Conservation (phyloP, 2,113 vertebrate genomes). For the Prietella phreatophila region DNA sequence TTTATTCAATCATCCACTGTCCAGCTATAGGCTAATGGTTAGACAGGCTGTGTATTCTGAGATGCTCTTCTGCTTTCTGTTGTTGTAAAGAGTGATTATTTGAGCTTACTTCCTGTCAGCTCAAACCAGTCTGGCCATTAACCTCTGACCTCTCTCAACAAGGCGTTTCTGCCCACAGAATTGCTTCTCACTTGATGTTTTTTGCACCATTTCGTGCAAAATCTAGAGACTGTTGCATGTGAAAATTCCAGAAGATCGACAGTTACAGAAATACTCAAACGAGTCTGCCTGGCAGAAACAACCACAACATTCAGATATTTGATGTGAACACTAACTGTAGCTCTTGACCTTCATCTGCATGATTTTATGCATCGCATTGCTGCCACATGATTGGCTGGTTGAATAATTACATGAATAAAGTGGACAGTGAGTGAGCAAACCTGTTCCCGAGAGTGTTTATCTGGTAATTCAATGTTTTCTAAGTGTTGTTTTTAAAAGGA, state of each 20-base stretch:
- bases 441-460: background rate
- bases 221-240: background rate
- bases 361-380: background rate
- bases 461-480: background rate
- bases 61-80: background rate
- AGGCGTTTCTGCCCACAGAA: background rate
- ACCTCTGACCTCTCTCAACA: background rate
- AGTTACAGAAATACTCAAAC: background rate
- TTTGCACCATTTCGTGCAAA: background rate
- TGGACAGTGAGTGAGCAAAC: background rate
- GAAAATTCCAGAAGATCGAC: background rate
- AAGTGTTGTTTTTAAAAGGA: too few relatives aligned
- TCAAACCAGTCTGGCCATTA: background rate
- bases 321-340: background rate
- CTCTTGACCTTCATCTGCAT: background rate
- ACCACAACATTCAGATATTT: background rate
- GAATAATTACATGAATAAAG: background rate
- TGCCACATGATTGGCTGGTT: background rate
- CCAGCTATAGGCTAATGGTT: background rate
- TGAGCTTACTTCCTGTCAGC: background rate
- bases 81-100: background rate
- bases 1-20: background rate
- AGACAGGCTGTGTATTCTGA: background rate
- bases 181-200: background rate
- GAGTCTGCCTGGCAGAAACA: background rate